Evolutionary conservation across 2,113 vertebrate species (phyloP), one percentile per base, ranked within the genome.

Genomic region (Podocnemis expansa): DNA sequence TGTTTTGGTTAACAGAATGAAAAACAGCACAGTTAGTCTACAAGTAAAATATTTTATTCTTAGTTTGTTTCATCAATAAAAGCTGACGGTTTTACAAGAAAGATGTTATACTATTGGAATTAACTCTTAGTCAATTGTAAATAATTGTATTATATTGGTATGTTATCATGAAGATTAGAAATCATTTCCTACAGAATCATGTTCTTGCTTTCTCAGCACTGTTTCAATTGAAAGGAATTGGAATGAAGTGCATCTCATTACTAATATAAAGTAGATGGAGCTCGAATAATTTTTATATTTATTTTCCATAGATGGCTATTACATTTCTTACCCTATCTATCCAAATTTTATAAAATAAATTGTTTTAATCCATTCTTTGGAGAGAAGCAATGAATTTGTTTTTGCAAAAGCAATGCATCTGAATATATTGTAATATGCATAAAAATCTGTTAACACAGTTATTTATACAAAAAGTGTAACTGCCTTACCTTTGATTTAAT

Each of bases 201-300:
- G 97, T 98, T 98, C 98, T 97, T 98, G 98, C 98, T 98, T 98
- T 95, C 98, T 98, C 98, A 98, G 98, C 98, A 98, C 96, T 96
- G 97, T 98, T 98, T 98, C 98, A 98, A 98, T 98, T 98, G 98
- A 98, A 98, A 98, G 96, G 98, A 98, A 98, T 98, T 98, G 98
- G 98, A 98, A 98, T 98, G 98, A 98, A 98, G 98, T 98, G 97
- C 98, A 98, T 98, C 98, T 98, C 98, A 98, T 98, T 98, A 98
- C 98, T 97, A 98, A 97, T 97, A 98, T 98, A 98, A 98, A 98
- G 97, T 98, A 98, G 98, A 98, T 98, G 98, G 98, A 98, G 98
- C 98, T 98, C 98, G 98, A 98, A 98, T 98, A 98, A 98, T 98
- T 98, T 98, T 98, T 98, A 98, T 98, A 98, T 98, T 98, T 98